Conservation (phyloP, 2,797 vertebrate species). For the Thunnus albacares region DNA sequence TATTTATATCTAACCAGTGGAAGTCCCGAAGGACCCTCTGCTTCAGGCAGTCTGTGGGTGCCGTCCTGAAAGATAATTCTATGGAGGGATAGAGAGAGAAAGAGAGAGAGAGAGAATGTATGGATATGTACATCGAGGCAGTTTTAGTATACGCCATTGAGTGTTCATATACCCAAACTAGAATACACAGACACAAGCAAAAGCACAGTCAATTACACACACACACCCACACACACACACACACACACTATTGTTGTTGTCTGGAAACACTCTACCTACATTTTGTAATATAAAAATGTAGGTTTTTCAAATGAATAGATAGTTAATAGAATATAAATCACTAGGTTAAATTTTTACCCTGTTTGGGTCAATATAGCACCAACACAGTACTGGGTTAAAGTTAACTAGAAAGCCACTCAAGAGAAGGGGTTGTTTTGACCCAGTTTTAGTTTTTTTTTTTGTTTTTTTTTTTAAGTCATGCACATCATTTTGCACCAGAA, state of each 20-base stretch:
- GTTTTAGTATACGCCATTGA: conserved; percentile 37
- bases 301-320: background rate
- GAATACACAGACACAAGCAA: background rate
- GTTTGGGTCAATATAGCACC: too few relatives aligned
- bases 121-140: conserved; percentile 56
- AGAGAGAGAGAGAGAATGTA: conserved; percentile 39
- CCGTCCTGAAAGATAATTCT: conserved; percentile 70
- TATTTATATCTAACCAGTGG: conserved; percentile 82
- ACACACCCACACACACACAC: background rate
- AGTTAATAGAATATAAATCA: background rate
- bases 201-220: conserved; percentile 1
- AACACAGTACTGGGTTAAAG: too few relatives aligned
- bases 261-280: background rate
- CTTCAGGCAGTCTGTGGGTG: conserved; percentile 77
- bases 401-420: too few relatives aligned
- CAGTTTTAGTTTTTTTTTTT: too few relatives aligned
- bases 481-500: too few relatives aligned
- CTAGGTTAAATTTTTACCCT: too few relatives aligned
- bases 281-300: background rate
- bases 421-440: too few relatives aligned
- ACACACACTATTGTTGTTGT: background rate
- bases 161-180: conserved; percentile 12
- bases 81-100: conserved; percentile 39
- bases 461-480: too few relatives aligned
- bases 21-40: conserved; percentile 75